Conservation (phyloP, 2,888 invertebrate species). For the Agrotis ipsilon region DNA sequence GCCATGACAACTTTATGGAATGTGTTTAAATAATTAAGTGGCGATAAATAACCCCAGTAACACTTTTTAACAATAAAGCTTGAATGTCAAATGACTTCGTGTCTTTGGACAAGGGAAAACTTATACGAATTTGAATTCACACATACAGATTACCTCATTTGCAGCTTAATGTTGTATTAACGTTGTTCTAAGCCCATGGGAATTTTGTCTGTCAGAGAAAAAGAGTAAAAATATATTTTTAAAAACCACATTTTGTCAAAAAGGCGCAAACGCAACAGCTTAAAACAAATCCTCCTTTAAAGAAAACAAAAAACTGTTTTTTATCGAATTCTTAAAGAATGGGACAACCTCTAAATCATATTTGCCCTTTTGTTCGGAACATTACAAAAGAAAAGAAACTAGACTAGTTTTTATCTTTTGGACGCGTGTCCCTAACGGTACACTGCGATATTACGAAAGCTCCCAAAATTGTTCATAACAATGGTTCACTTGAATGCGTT, state of each 20-base stretch:
- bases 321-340: slow-evolving; percentile 70
- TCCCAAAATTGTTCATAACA: slow-evolving; percentile 80
- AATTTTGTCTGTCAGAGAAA: slow-evolving; percentile 72
- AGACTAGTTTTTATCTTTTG: slow-evolving; percentile 83
- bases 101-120: slow-evolving; percentile 71
- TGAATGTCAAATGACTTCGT: slow-evolving; percentile 69
- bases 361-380: slow-evolving; percentile 80
- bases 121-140: slow-evolving; percentile 80
- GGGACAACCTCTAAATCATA: slow-evolving; percentile 85
- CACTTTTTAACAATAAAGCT: slow-evolving; percentile 71
- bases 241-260: slow-evolving; percentile 48
- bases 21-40: slow-evolving; percentile 27
- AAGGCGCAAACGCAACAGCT: slow-evolving; percentile 46
- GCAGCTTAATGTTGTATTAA: slow-evolving; percentile 85
- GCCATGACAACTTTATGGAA: slow-evolving; percentile 46
- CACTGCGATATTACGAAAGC: slow-evolving; percentile 80
- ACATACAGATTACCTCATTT: slow-evolving; percentile 88
- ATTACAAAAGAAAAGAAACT: slow-evolving; percentile 84
- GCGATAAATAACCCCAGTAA: slow-evolving; percentile 43
- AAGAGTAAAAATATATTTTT: slow-evolving; percentile 63
- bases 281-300: slow-evolving; percentile 50
- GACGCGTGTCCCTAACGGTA: slow-evolving; percentile 85
- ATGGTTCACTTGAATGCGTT: slow-evolving; percentile 83
- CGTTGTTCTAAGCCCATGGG: slow-evolving; percentile 79
- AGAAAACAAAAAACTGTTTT: slow-evolving; percentile 34